Evolutionary conservation across 2,888 invertebrate species (phyloP).

Genomic region (Brenthis daphne): DNA sequence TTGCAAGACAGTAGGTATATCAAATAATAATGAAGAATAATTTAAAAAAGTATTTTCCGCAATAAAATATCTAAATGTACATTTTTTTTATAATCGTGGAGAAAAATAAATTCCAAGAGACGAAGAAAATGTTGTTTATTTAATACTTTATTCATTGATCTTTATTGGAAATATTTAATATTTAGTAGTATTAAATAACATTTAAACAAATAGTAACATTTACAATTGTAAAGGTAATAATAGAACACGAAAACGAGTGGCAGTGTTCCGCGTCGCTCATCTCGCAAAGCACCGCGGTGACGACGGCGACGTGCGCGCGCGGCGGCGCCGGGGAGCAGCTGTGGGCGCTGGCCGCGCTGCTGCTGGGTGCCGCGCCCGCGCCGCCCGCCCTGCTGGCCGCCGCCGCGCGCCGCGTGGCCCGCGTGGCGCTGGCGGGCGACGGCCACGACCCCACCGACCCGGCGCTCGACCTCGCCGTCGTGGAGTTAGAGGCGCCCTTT

Average conservation of each 20-base stretch:
- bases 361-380: conserved; percentile 41
- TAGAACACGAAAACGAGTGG: conserved; percentile 49
- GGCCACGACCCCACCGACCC: conserved; percentile 42
- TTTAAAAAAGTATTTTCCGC: too few relatives aligned
- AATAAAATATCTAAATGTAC: too few relatives aligned
- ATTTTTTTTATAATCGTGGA: too few relatives aligned
- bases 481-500: conserved; percentile 61
- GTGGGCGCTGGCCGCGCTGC: conserved; percentile 48
- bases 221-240: conserved; percentile 46
- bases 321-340: conserved; percentile 41
- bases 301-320: conserved; percentile 53
- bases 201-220: too few relatives aligned
- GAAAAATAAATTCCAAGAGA: too few relatives aligned
- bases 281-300: conserved; percentile 56
- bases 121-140: too few relatives aligned
- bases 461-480: conserved; percentile 55
- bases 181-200: too few relatives aligned
- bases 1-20: not conserved
- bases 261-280: conserved; percentile 51
- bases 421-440: conserved; percentile 42
- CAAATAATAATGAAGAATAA: too few relatives aligned
- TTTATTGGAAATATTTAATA: not conserved
- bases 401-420: conserved; percentile 44
- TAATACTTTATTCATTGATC: too few relatives aligned
- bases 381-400: conserved; percentile 36